These are phyloP conservation scores for Plebejus melissa DNA, from an alignment of 2,888 invertebrate species.

Conservation along the genomic window DNA sequence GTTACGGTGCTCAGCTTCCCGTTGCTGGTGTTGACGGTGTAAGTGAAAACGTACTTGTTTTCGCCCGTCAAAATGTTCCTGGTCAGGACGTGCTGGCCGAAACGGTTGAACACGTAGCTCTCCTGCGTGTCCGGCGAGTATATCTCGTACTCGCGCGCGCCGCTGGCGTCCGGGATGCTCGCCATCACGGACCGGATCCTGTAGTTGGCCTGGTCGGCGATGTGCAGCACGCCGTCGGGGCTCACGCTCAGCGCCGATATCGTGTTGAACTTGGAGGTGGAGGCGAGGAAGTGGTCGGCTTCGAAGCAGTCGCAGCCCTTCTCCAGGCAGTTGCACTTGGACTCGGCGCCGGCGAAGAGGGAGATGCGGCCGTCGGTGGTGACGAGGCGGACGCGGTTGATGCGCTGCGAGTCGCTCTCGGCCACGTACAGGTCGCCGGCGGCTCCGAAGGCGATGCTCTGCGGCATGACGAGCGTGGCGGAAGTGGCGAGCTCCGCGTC, in stretches of 20 bases:
- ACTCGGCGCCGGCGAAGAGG: constrained; percentile 96
- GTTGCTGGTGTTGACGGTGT: constrained; percentile 97
- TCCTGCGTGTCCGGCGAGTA: constrained; percentile 97
- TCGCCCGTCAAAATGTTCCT: constrained; percentile 97
- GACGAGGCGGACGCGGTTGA: constrained; percentile 93
- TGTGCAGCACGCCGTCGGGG: constrained; percentile 95
- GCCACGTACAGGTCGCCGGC: constrained; percentile 96
- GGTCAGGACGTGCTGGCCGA: constrained; percentile 96
- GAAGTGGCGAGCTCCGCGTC: constrained; percentile 94
- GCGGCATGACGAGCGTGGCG: constrained; percentile 94
- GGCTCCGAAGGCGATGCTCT: constrained; percentile 95
- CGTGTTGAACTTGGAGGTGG: constrained; percentile 95
- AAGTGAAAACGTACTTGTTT: constrained; percentile 94
- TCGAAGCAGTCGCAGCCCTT: constrained; percentile 95
- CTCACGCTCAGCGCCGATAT: constrained; percentile 95
- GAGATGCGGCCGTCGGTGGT: constrained; percentile 96
- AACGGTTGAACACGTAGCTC: constrained; percentile 94
- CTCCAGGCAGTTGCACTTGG: constrained; percentile 95
- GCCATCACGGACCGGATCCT: constrained; percentile 93
- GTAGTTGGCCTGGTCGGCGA: constrained; percentile 96
- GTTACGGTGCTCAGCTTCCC: constrained; percentile 96
- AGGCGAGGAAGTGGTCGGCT: constrained; percentile 93
- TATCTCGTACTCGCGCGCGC: constrained; percentile 93
- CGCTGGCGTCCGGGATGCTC: constrained; percentile 91
- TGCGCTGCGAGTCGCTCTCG: constrained; percentile 96